Conservation (phyloP, 2,113 vertebrate species). For the Andinoacara biseriatus region DNA sequence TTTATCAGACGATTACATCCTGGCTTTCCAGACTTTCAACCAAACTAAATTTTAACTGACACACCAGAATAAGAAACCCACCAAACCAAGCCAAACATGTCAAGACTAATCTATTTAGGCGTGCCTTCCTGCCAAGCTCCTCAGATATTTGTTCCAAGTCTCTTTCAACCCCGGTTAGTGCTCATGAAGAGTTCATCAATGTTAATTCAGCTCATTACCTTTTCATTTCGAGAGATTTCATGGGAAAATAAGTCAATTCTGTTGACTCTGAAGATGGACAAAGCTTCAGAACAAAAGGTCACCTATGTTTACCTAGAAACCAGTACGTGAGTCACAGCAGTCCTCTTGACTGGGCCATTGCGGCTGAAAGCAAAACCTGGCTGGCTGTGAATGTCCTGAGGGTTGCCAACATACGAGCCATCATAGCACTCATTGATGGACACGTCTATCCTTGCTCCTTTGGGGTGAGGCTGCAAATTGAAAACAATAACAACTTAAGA, state of each 20-base stretch:
- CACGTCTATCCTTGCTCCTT: slow-evolving; percentile 98
- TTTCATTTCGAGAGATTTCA: background rate
- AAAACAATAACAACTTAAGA: background rate
- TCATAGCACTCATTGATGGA: slow-evolving; percentile 99
- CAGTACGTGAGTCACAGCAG: slow-evolving; percentile 95
- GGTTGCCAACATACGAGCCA: slow-evolving; percentile 97
- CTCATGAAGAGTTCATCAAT: slow-evolving; percentile 4
- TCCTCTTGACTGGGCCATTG: slow-evolving; percentile 97
- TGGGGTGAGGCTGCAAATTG: slow-evolving; percentile 91
- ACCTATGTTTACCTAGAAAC: slow-evolving; percentile 88
- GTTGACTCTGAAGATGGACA: background rate
- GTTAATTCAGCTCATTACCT: background rate
- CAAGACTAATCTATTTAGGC: background rate
- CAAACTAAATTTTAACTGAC: background rate
- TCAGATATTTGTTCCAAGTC: background rate
- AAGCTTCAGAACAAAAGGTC: background rate
- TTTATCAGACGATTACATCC: background rate
- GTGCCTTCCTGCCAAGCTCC: background rate
- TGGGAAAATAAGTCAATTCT: background rate
- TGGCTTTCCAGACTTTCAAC: background rate
- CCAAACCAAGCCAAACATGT: background rate
- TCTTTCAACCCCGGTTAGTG: background rate
- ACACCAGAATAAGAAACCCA: background rate
- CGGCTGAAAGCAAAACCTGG: slow-evolving; percentile 98
- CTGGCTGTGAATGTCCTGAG: slow-evolving; percentile 98